These are phyloP conservation scores for Astur gentilis DNA, from an alignment of 2,113 vertebrate species.

Conservation along the genomic window DNA sequence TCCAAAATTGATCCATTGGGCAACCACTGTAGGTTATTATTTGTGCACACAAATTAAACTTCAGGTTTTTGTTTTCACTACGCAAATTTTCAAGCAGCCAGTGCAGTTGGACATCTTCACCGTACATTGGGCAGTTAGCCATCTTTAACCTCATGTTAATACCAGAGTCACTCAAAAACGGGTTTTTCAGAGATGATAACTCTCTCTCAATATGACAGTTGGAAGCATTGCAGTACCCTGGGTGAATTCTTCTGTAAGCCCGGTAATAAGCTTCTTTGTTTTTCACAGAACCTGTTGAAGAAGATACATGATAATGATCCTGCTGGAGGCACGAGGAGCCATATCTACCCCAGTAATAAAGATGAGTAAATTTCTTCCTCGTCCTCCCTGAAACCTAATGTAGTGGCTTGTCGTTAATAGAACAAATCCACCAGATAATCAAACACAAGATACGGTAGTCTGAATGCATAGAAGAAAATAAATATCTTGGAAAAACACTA, in stretches of 20 bases:
- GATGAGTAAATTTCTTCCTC: not conserved
- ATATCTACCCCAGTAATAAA: not conserved
- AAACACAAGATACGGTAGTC: not conserved
- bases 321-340: not conserved
- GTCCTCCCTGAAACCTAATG: not conserved
- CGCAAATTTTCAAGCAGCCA: slow-evolving; percentile 63
- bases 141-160: slow-evolving; percentile 58
- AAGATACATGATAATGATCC: not conserved
- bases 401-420: not conserved
- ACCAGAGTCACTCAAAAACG: slow-evolving; percentile 47
- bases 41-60: slow-evolving; percentile 51
- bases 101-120: slow-evolving; percentile 51
- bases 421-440: not conserved
- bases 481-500: not conserved
- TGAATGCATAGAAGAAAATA: not conserved
- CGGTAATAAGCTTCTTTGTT: slow-evolving; percentile 56
- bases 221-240: slow-evolving; percentile 54
- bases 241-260: slow-evolving; percentile 59
- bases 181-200: slow-evolving; percentile 37
- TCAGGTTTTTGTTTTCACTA: slow-evolving; percentile 37
- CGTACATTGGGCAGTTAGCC: slow-evolving; percentile 55
- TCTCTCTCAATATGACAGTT: slow-evolving; percentile 63
- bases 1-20: slow-evolving; percentile 57
- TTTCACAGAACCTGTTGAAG: slow-evolving; percentile 57
- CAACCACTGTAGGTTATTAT: slow-evolving; percentile 52